A percentile compares a stretch with the other conserved stretches of the same genome.
Conservation (phyloP, 2,797 vertebrate genomes). For the Smutsia temminckii region DNA sequence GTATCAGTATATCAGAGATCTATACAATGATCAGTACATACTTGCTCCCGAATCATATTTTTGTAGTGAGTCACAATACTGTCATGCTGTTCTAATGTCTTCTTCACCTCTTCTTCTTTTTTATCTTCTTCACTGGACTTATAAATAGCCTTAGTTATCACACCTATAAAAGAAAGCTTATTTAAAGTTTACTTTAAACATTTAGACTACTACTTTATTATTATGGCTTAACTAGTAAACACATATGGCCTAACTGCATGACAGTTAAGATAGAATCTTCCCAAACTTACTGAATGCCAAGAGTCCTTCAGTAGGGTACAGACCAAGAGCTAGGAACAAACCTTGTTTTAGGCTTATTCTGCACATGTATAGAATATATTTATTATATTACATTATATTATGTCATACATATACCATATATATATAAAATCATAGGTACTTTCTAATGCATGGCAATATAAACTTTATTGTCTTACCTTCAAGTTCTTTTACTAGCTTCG, state of each 20-base stretch:
- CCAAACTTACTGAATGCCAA: background rate
- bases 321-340: background rate
- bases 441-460: background rate
- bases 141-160: constrained; percentile 97
- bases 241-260: background rate
- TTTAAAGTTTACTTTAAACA: constrained; percentile 43
- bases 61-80: constrained; percentile 98
- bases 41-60: constrained; percentile 97
- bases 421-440: background rate
- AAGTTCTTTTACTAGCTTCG: constrained; percentile 96
- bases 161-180: constrained; percentile 85
- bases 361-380: background rate
- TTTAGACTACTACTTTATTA: constrained; percentile 27
- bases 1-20: background rate
- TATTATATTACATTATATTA: no score
- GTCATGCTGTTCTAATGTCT: constrained; percentile 97
- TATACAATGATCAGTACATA: constrained; percentile 68
- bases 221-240: constrained; percentile 25
- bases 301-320: background rate
- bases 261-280: background rate
- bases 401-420: background rate
- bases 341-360: background rate
- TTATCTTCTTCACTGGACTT: constrained; percentile 99
- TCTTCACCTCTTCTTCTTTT: constrained; percentile 98
- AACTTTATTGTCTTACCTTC: constrained; percentile 89